Conservation (phyloP, 2,888 invertebrate species). For the Campoletis raptor region DNA sequence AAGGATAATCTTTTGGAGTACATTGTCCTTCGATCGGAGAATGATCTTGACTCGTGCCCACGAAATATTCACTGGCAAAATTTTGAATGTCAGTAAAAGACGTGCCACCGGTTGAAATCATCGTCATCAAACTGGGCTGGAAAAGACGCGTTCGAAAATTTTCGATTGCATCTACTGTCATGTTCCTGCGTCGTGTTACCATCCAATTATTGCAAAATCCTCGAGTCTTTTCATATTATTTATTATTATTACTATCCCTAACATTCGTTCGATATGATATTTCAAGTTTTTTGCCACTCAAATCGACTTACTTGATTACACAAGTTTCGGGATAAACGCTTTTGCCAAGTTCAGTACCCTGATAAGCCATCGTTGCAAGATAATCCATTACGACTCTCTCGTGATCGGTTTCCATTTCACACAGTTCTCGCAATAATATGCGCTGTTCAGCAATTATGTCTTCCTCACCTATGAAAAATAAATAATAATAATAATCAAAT, state of each 20-base stretch:
- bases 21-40: slow-evolving; percentile 17
- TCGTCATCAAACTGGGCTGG: slow-evolving; percentile 71
- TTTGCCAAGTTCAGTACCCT: slow-evolving; percentile 85
- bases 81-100: slow-evolving; percentile 70
- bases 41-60: slow-evolving; percentile 7
- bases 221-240: neutral
- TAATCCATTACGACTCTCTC: slow-evolving; percentile 85
- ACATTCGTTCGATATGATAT: neutral
- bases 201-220: neutral
- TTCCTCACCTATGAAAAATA: slow-evolving; percentile 72
- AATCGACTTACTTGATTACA: slow-evolving; percentile 72
- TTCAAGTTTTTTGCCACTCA: neutral
- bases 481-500: neutral
- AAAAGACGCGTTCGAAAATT: slow-evolving; percentile 74
- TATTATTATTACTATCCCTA: neutral
- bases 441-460: slow-evolving; percentile 81
- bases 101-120: slow-evolving; percentile 74
- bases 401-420: slow-evolving; percentile 83
- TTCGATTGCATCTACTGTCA: slow-evolving; percentile 66
- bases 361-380: slow-evolving; percentile 86
- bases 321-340: slow-evolving; percentile 78
- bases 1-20: slow-evolving; percentile 36
- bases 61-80: slow-evolving; percentile 68
- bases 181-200: slow-evolving; percentile 64
- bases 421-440: slow-evolving; percentile 82